Evolutionary conservation across 2,797 vertebrate genomes (phyloP).

Genomic region (Martes flavigula): DNA sequence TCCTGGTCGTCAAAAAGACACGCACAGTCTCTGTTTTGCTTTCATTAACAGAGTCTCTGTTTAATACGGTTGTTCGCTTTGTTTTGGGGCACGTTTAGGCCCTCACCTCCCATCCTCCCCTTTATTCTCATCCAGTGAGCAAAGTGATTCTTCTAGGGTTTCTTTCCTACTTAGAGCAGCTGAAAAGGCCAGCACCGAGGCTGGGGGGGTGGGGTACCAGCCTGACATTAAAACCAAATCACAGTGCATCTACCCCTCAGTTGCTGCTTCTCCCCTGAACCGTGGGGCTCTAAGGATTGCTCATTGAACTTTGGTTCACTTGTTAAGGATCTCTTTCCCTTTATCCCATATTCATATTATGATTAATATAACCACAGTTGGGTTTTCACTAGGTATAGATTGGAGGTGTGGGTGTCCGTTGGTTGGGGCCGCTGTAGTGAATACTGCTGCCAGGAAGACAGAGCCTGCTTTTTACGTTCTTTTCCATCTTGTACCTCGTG

Average conservation of each 20-base stretch:
- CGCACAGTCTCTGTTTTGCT: neutral
- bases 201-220: neutral
- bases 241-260: neutral
- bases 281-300: neutral
- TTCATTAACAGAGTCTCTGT: constrained; percentile 17
- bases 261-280: neutral
- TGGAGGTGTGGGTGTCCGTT: too few relatives aligned
- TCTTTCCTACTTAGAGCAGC: neutral
- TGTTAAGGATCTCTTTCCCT: neutral
- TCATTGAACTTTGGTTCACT: neutral
- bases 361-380: neutral
- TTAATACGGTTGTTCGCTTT: constrained; percentile 7
- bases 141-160: neutral
- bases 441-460: neutral
- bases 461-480: neutral
- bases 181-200: neutral
- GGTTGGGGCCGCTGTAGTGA: neutral
- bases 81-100: neutral
- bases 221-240: neutral
- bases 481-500: neutral
- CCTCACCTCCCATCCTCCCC: neutral
- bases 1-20: constrained; percentile 51
- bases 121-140: neutral
- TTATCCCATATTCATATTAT: neutral
- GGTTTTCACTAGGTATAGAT: neutral